phyloP scores from a whole-genome alignment of 2,888 invertebrate genomes.

The Mimumesa dahlbomi region DNA sequence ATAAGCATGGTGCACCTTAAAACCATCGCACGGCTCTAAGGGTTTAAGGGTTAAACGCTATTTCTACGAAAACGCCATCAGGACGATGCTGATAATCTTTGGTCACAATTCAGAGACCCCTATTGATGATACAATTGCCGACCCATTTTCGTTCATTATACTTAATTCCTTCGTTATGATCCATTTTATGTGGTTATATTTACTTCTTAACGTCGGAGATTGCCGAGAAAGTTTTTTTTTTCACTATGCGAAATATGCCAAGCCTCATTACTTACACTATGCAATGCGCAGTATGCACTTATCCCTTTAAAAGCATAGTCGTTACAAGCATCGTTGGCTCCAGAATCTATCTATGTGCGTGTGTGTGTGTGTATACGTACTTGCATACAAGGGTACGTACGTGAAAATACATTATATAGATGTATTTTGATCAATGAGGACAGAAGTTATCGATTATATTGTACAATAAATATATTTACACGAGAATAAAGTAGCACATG shows the following conservation, averaged over 20 bases:
- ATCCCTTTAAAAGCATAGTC: too few species aligned
- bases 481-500: conserved; percentile 17
- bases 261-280: not conserved
- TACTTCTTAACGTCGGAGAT: not conserved
- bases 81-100: conserved; percentile 10
- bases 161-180: conserved; percentile 10
- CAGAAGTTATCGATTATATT: too few species aligned
- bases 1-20: conserved; percentile 63
- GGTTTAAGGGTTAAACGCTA: conserved; percentile 56
- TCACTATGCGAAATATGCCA: not conserved
- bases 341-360: too few species aligned
- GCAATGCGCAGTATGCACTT: conserved; percentile 4
- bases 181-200: too few species aligned
- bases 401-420: too few species aligned
- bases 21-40: conserved; percentile 38
- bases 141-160: conserved; percentile 31
- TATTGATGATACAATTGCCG: conserved; percentile 13
- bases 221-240: not conserved
- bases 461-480: too few species aligned
- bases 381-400: too few species aligned
- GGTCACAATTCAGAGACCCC: conserved; percentile 16
- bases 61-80: conserved; percentile 5
- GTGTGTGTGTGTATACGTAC: too few species aligned
- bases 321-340: too few species aligned
- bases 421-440: too few species aligned